These are phyloP conservation scores for Drosophila paucipuncta DNA, from an alignment of 2,888 invertebrate species.

Conservation along the genomic window DNA sequence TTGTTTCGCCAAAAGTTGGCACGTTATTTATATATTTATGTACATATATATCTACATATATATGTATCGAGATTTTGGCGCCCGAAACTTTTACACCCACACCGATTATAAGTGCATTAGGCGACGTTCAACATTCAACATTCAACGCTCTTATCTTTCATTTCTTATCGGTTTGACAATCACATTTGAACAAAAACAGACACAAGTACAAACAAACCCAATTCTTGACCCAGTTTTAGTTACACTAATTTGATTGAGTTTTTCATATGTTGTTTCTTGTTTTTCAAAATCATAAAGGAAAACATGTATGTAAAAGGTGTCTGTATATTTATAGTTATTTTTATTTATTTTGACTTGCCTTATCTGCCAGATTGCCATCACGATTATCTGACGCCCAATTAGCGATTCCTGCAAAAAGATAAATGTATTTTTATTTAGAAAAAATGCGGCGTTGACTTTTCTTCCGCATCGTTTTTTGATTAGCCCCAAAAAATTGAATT, in stretches of 20 bases:
- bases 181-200: slow-evolving; percentile 4
- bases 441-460: slow-evolving; percentile 23
- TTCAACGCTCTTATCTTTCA: slow-evolving; percentile 24
- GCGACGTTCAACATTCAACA: slow-evolving; percentile 7
- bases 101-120: slow-evolving; percentile 67
- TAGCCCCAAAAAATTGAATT: slow-evolving; percentile 6
- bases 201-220: background rate
- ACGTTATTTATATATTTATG: slow-evolving; percentile 2
- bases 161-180: slow-evolving; percentile 24
- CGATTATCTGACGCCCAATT: slow-evolving; percentile 85
- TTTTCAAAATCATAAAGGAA: background rate
- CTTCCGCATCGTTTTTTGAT: slow-evolving; percentile 22
- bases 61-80: slow-evolving; percentile 11
- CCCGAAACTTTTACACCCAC: slow-evolving; percentile 6
- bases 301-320: background rate
- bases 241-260: slow-evolving; percentile 11
- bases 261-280: background rate
- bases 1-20: slow-evolving; percentile 6
- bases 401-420: slow-evolving; percentile 82
- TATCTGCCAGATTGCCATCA: slow-evolving; percentile 85
- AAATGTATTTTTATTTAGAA: slow-evolving; percentile 40
- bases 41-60: background rate
- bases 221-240: slow-evolving; percentile 48
- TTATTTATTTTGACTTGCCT: slow-evolving; percentile 76
- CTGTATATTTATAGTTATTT: background rate